phyloP scores from a whole-genome alignment of 2,888 invertebrate genomes.

The Campopleginae sp. region DNA sequence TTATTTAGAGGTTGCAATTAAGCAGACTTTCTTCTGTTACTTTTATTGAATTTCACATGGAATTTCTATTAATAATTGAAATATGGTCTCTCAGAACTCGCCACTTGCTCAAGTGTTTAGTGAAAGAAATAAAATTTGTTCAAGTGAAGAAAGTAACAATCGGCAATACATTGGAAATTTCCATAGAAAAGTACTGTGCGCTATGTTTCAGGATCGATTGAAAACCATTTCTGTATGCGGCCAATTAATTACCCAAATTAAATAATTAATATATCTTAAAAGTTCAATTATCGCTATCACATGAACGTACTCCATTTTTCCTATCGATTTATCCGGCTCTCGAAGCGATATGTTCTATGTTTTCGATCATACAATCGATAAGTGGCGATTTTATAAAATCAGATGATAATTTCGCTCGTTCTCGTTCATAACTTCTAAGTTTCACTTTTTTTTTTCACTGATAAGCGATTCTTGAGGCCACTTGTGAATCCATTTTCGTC shows the following conservation, averaged over 20 bases:
- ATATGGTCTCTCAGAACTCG: no score
- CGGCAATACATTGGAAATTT: background rate
- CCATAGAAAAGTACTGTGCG: background rate
- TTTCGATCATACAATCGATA: slow-evolving; percentile 35
- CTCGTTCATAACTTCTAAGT: slow-evolving; percentile 3
- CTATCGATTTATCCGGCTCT: background rate
- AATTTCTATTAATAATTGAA: no score
- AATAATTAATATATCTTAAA: background rate
- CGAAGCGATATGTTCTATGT: background rate
- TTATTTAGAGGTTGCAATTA: no score
- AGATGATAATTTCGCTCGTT: slow-evolving; percentile 36
- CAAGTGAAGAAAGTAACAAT: background rate
- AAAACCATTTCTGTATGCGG: background rate
- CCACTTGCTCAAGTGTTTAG: background rate
- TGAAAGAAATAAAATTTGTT: background rate
- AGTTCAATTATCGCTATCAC: background rate
- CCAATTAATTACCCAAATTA: background rate
- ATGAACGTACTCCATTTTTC: background rate
- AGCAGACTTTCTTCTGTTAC: no score
- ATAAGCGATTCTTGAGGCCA: slow-evolving; percentile 57
- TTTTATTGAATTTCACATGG: no score
- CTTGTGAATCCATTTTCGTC: slow-evolving; percentile 49
- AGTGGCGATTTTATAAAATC: slow-evolving; percentile 13
- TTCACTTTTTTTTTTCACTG: slow-evolving; percentile 37
- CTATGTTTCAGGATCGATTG: background rate